Base-by-base conservation (phyloP, 2,888 invertebrate genomes). In the Atrina japonica region DNA sequence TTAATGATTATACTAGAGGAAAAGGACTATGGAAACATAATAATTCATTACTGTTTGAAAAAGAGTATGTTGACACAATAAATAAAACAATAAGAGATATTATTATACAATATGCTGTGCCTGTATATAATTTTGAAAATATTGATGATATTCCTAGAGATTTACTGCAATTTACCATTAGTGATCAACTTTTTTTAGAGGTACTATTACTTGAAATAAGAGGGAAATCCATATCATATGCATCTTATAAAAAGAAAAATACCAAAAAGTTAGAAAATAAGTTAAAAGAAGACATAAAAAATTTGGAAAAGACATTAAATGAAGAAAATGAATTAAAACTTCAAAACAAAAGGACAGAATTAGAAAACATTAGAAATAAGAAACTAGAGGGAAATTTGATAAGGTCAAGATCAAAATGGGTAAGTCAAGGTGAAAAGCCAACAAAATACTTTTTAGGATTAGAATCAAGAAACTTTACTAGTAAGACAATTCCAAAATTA, bases 11-110 rank as follows among this genome's bases (percentile, higher is more conserved):
- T 23, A 45, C 14, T 16, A 60, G 29, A 27, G 45, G 45, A 16
- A 60, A 60, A 29, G 59, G 59, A n/a, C 11, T 30, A 11, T 61
- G 50, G 30, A 61, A 61, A 61, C 30, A 30, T 18, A 61, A 61
- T 30, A 61, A 61, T 21, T 47, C 29, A 2, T 18, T 61, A 1
- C 29, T 61, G 9, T 6, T 25, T 11, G 49, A 61, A 9, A n/a
- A 14, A 2, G 35, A 30, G 7, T 49, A 47, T 61, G 7, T 61
- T 21, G 47, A 27, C 9, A 7, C 14, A 21, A 30, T 30, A 21
- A 61, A 61, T 18, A 2, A 30, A 0, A 30, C 25, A 7, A 61
- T 49, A 7, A n/a, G 30, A 21, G 47, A n/a, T 18, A 21, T 47
- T 6, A 49, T 49, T n/a, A 18, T 7, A 30, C 25, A 49, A 1